A percentile compares a stretch with the other conserved stretches of the same genome.
Conservation (phyloP, 30 jellyfish, hydroid and myxozoan species). For the Aurelia sp. region DNA sequence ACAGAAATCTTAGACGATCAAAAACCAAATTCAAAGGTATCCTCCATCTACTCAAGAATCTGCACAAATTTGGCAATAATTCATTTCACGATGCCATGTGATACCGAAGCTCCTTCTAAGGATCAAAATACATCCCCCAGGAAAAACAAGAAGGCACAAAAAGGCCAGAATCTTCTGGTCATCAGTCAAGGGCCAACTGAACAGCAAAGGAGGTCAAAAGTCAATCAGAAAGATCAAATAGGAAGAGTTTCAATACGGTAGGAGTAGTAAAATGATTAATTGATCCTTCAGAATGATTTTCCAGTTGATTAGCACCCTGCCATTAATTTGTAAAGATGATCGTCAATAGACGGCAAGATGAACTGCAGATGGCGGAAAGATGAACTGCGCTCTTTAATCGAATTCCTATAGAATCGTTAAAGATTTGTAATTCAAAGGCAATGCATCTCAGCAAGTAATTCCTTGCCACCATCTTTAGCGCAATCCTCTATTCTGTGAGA, state of each 20-base stretch:
- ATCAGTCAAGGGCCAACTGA: constrained; percentile 46
- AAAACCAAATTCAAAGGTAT: neutral
- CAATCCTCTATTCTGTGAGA: no score
- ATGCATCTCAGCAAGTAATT: no score
- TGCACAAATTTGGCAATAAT: constrained; percentile 55
- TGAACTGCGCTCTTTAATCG: no score
- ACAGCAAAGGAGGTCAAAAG: no score
- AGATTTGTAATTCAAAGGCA: no score
- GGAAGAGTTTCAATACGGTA: constrained; percentile 54
- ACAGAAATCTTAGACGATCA: neutral
- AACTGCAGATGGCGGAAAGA: no score
- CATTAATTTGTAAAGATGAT: neutral
- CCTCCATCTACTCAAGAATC: constrained; percentile 33
- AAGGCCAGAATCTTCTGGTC: neutral
- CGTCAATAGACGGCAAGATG: no score
- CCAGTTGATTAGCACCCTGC: neutral
- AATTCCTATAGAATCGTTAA: no score
- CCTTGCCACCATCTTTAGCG: no score
- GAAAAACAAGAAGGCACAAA: neutral
- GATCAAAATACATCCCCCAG: neutral
- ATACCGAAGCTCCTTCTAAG: neutral
- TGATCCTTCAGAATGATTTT: neutral
- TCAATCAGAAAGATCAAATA: neutral
- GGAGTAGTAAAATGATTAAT: neutral
- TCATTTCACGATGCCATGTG: constrained; percentile 1